Percentiles rank a stretch among this genome's conserved stretches.
These are phyloP conservation scores for Furcula furcula DNA, from an alignment of 2,888 invertebrate species.

Conservation along the genomic window DNA sequence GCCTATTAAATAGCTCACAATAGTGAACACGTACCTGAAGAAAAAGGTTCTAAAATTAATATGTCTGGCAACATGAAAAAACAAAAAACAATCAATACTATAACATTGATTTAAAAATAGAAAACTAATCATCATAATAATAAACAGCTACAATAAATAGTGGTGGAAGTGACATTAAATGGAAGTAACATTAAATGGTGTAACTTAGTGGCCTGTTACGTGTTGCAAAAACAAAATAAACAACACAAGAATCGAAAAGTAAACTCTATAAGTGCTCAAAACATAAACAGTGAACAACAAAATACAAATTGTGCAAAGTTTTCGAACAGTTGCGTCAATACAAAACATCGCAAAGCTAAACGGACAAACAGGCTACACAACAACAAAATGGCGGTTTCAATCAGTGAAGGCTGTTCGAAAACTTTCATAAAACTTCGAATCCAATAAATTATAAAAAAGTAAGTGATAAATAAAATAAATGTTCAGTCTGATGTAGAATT, in stretches of 20 bases:
- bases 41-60: constrained; percentile 13
- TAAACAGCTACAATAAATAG: no score
- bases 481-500: constrained; percentile 57
- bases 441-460: constrained; percentile 63
- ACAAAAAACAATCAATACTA: no score
- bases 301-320: constrained; percentile 76
- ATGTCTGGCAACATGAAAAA: no score
- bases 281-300: constrained; percentile 30
- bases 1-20: constrained; percentile 97
- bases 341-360: constrained; percentile 58
- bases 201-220: no score
- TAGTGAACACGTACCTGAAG: constrained; percentile 97
- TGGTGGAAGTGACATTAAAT: no score
- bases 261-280: no score
- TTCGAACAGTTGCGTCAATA: constrained; percentile 80
- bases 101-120: no score
- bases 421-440: constrained; percentile 71
- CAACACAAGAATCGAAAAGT: constrained; percentile 9
- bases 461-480: constrained; percentile 53
- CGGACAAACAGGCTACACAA: constrained; percentile 45
- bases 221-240: not conserved
- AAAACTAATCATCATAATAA: no score
- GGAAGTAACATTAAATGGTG: no score
- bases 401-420: constrained; percentile 86
- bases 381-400: constrained; percentile 74